Percentiles rank a stretch among this genome's conserved stretches.
Evolutionary conservation across 2,888 invertebrate genomes (phyloP).

Genomic region (Myopa testacea): DNA sequence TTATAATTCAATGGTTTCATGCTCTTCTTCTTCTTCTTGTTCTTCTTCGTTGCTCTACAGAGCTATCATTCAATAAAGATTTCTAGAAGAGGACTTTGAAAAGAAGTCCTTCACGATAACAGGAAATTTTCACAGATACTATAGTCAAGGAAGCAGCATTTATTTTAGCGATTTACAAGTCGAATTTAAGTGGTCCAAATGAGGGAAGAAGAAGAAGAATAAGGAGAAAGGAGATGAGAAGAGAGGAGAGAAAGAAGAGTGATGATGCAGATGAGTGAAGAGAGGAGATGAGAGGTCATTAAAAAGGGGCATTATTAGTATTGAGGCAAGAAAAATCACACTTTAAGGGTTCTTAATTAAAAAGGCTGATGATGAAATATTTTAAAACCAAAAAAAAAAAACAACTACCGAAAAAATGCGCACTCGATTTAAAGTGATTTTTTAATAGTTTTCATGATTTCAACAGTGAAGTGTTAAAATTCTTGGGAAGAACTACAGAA

Average conservation of each 20-base stretch:
- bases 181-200: constrained; percentile 10
- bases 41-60: background rate
- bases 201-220: too few species aligned
- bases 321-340: too few species aligned
- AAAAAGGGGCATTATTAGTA: too few species aligned
- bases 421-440: background rate
- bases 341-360: too few species aligned
- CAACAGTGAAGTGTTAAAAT: too few species aligned
- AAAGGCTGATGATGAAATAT: too few species aligned
- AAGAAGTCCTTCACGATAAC: constrained; percentile 12
- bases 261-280: too few species aligned
- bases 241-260: too few species aligned
- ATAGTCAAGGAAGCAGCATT: background rate
- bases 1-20: background rate
- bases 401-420: background rate
- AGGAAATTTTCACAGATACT: background rate
- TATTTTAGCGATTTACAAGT: constrained; percentile 24
- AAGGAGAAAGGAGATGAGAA: too few species aligned
- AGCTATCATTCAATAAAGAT: too few species aligned
- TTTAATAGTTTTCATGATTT: too few species aligned
- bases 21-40: background rate
- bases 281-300: too few species aligned
- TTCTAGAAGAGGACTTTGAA: background rate
- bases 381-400: background rate
- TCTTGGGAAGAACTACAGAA: background rate